Conservation (phyloP, 2,797 vertebrate genomes). For the Spinus pinus region DNA sequence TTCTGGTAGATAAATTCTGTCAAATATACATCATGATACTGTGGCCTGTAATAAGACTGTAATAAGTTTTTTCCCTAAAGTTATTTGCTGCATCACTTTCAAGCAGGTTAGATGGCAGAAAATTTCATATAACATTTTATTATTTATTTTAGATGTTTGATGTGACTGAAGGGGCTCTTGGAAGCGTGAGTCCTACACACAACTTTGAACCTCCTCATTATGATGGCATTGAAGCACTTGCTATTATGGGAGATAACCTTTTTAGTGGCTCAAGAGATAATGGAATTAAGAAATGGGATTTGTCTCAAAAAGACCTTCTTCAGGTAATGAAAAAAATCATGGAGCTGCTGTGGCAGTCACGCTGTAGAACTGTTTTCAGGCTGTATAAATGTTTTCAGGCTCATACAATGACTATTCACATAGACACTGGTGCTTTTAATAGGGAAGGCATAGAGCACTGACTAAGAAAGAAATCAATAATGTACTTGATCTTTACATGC, state of each 20-base stretch:
- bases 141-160: constrained; percentile 89
- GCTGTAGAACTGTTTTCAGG: neutral
- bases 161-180: constrained; percentile 90
- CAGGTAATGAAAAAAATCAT: constrained; percentile 80
- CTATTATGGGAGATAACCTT: constrained; percentile 89
- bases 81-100: neutral
- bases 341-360: neutral
- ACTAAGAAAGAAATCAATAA: neutral
- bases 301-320: constrained; percentile 91
- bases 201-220: constrained; percentile 98
- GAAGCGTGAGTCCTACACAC: constrained; percentile 88
- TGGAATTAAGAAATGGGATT: constrained; percentile 98
- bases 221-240: constrained; percentile 94
- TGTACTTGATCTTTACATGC: neutral
- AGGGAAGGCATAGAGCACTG: neutral
- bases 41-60: neutral
- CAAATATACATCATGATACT: neutral
- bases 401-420: neutral
- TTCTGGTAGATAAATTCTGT: neutral
- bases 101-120: neutral
- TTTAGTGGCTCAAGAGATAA: constrained; percentile 97
- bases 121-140: neutral
- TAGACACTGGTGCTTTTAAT: neutral
- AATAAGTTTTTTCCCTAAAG: neutral
- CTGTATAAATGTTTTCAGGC: neutral